A percentile compares a stretch with the other conserved stretches of the same genome.
Conservation (phyloP, 2,888 invertebrate species). For the Nysson spinosus region DNA sequence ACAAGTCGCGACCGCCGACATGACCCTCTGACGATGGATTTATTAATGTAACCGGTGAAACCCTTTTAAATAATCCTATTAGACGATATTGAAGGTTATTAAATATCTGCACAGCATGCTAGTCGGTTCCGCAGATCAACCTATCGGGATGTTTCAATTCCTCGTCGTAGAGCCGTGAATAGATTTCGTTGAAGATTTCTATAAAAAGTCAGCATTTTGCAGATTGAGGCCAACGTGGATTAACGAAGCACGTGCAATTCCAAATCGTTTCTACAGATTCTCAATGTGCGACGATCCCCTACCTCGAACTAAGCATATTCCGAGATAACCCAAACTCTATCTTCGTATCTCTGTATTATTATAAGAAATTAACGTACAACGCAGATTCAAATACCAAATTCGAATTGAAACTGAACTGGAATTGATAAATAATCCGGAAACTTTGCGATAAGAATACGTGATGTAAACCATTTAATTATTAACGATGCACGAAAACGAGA, state of each 20-base stretch:
- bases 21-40: conserved; percentile 59
- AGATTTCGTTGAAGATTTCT: too few relatives aligned
- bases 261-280: conserved; percentile 57
- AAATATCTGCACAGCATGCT: conserved; percentile 63
- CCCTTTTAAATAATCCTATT: conserved; percentile 73
- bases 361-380: too few relatives aligned
- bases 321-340: conserved; percentile 1
- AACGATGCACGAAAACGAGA: too few relatives aligned
- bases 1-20: conserved; percentile 46
- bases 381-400: too few relatives aligned
- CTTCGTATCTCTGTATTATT: too few relatives aligned
- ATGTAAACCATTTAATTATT: too few relatives aligned
- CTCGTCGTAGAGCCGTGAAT: conserved; percentile 34
- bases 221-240: conserved; percentile 54
- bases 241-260: conserved; percentile 51
- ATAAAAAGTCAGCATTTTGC: conserved; percentile 34
- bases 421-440: too few relatives aligned
- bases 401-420: too few relatives aligned
- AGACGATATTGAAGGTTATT: conserved; percentile 73
- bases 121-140: conserved; percentile 9
- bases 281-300: conserved; percentile 31
- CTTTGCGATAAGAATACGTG: too few relatives aligned
- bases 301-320: conserved; percentile 27
- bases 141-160: conserved; percentile 53
- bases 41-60: conserved; percentile 73